Evolutionary conservation across 1,140 invertebrate species (phyloP).

Genomic region (Lucilia cuprina): DNA sequence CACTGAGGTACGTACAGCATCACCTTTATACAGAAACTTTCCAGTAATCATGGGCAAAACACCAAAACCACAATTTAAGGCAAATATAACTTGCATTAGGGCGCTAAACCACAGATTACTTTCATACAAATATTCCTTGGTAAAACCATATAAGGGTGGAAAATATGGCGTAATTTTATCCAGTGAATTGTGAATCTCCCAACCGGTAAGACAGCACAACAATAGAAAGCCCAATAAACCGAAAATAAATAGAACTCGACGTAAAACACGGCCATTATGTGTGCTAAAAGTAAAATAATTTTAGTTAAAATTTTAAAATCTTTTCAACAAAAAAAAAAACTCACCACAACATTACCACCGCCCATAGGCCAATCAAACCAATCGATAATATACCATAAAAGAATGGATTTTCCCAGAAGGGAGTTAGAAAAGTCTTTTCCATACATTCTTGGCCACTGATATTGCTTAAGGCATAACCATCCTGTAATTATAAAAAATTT

Average conservation of each 20-base stretch:
- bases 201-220: slow-evolving; percentile 54
- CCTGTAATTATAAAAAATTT: slow-evolving; percentile 39
- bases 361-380: slow-evolving; percentile 57
- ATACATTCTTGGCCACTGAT: slow-evolving; percentile 57
- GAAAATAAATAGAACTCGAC: slow-evolving; percentile 56
- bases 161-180: slow-evolving; percentile 46
- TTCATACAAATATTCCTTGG: slow-evolving; percentile 44
- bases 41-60: slow-evolving; percentile 59
- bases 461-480: slow-evolving; percentile 50
- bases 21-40: slow-evolving; percentile 61
- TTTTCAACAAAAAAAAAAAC: too few relatives aligned
- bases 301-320: too few relatives aligned
- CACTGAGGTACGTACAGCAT: slow-evolving; percentile 59
- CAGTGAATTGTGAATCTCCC: slow-evolving; percentile 58
- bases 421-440: slow-evolving; percentile 58
- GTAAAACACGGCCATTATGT: slow-evolving; percentile 55
- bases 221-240: slow-evolving; percentile 51
- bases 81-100: slow-evolving; percentile 58
- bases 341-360: slow-evolving; percentile 61
- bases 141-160: slow-evolving; percentile 55
- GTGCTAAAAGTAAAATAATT: slow-evolving; percentile 45
- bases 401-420: slow-evolving; percentile 58
- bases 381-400: slow-evolving; percentile 59
- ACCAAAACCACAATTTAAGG: slow-evolving; percentile 58
- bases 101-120: slow-evolving; percentile 61